Percentiles rank a stretch among this genome's conserved stretches.
These are phyloP conservation scores for Aurelia aurita complex sp. Pacific DNA, from an alignment of 30 jellyfish, hydroid and myxozoan genomes.

Conservation along the genomic window DNA sequence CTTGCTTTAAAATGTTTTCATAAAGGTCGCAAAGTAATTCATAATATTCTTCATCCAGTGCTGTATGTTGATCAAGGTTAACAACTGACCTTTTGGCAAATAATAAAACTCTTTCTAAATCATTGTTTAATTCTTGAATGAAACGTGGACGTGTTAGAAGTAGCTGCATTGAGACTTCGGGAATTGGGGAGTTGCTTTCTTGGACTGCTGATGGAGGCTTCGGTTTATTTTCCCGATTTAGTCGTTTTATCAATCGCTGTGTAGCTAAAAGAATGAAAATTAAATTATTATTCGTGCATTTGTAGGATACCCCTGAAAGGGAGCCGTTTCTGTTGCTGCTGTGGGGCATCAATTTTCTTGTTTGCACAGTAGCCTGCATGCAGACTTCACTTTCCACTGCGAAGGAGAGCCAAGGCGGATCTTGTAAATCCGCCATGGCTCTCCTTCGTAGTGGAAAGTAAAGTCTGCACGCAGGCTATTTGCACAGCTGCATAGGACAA, in stretches of 20 bases:
- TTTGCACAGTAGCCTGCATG: too few relatives aligned
- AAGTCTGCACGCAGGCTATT: too few relatives aligned
- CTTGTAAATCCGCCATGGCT: too few relatives aligned
- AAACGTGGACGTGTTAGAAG: slow-evolving; percentile 77
- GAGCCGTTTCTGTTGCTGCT: too few relatives aligned
- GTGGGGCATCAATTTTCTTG: too few relatives aligned
- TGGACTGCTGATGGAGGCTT: slow-evolving; percentile 38
- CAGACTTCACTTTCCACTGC: too few relatives aligned
- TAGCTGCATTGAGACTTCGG: slow-evolving; percentile 66
- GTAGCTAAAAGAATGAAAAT: slow-evolving; percentile 40
- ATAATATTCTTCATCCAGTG: slow-evolving; percentile 72
- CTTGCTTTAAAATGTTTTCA: slow-evolving; percentile 36
- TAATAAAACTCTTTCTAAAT: slow-evolving; percentile 61
- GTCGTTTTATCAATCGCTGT: slow-evolving; percentile 65
- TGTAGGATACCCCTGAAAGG: too few relatives aligned
- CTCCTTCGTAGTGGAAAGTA: too few relatives aligned
- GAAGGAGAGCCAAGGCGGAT: too few relatives aligned
- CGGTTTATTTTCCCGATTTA: slow-evolving; percentile 61
- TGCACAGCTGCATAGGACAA: too few relatives aligned
- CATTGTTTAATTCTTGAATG: slow-evolving; percentile 69
- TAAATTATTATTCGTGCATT: too few relatives aligned
- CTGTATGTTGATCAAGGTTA: slow-evolving; percentile 65
- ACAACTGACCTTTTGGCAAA: slow-evolving; percentile 67
- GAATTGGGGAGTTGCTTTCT: slow-evolving; percentile 64
- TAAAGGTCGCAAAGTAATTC: slow-evolving; percentile 75